phyloP scores from a whole-genome alignment of 2,797 vertebrate species.

The Silurus lanzhouensis region DNA sequence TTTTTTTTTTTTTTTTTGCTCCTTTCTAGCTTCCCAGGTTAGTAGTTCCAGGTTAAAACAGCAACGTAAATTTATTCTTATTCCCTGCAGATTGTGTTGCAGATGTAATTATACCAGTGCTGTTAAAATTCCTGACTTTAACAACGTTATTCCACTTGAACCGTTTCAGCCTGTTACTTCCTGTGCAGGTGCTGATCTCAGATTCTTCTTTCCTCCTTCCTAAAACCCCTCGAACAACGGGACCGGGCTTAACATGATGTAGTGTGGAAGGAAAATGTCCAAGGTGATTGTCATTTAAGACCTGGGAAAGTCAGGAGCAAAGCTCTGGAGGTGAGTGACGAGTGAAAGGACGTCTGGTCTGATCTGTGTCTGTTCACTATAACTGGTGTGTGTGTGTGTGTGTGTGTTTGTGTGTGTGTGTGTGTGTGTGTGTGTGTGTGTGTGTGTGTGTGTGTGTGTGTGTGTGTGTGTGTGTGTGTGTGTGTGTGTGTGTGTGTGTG shows the following conservation, averaged over 20 bases:
- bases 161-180: background rate
- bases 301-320: slow-evolving; percentile 47
- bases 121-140: background rate
- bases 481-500: slow-evolving; percentile 38
- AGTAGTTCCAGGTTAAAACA: background rate
- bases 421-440: slow-evolving; percentile 39
- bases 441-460: slow-evolving; percentile 34
- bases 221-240: slow-evolving; percentile 28
- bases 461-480: slow-evolving; percentile 30
- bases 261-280: background rate
- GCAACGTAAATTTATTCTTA: background rate
- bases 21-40: background rate
- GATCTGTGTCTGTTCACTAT: slow-evolving; percentile 39
- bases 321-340: slow-evolving; percentile 48
- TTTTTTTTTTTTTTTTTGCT: background rate
- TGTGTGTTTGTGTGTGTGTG: slow-evolving; percentile 38
- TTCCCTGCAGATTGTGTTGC: background rate
- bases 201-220: background rate
- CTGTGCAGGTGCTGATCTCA: slow-evolving; percentile 25
- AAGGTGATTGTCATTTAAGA: background rate
- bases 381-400: slow-evolving; percentile 37
- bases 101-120: background rate
- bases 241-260: slow-evolving; percentile 23
- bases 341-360: slow-evolving; percentile 61
- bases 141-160: slow-evolving; percentile 17